Evolutionary conservation across 1,140 invertebrate genomes (phyloP).

Genomic region (Agraylea sexmaculata): DNA sequence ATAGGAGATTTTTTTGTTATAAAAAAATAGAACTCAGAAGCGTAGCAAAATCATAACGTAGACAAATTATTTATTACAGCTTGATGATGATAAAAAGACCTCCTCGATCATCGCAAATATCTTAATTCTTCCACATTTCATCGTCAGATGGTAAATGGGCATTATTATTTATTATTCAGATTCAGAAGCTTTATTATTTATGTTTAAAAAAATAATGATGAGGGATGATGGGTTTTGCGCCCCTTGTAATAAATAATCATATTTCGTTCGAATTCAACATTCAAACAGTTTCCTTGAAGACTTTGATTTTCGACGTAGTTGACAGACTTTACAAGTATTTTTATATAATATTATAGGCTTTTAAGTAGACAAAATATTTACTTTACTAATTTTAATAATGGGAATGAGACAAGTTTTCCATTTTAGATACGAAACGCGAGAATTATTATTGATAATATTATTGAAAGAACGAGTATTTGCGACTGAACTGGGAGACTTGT

Average conservation of each 20-base stretch:
- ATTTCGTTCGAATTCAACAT: background rate
- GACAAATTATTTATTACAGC: too few species aligned
- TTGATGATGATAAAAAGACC: too few species aligned
- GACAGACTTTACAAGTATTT: background rate
- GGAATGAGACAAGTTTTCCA: constrained; percentile 4
- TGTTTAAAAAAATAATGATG: background rate
- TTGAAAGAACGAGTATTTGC: too few species aligned
- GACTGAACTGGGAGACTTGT: too few species aligned
- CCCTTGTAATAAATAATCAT: constrained; percentile 3
- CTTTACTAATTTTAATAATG: background rate
- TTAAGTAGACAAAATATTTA: background rate
- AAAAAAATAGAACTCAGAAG: too few species aligned
- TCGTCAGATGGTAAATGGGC: background rate
- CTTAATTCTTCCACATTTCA: background rate
- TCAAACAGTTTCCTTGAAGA: constrained; percentile 3
- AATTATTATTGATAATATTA: too few species aligned
- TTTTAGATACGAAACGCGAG: too few species aligned
- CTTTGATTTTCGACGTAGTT: background rate
- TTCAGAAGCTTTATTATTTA: constrained; percentile 3
- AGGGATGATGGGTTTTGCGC: too few species aligned
- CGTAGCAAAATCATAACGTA: too few species aligned
- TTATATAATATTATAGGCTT: background rate
- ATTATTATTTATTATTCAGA: background rate
- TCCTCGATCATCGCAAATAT: background rate
- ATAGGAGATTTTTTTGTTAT: too few species aligned